phyloP scores from a whole-genome alignment of 2,113 vertebrate genomes.

The Chroicocephalus ridibundus region DNA sequence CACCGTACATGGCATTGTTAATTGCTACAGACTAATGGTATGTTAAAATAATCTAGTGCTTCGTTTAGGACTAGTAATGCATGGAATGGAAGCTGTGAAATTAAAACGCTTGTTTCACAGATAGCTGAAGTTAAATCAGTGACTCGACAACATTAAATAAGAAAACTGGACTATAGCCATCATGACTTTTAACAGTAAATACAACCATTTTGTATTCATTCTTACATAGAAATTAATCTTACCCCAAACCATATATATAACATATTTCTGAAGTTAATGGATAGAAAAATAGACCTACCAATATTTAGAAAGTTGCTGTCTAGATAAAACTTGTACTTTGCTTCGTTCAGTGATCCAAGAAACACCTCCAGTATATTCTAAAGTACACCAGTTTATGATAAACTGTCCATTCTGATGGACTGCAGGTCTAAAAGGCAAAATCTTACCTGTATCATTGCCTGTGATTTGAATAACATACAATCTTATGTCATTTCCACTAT shows the following conservation, averaged over 20 bases:
- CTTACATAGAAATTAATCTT: not conserved
- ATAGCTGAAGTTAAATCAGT: slow-evolving; percentile 59
- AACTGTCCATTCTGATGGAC: slow-evolving; percentile 57
- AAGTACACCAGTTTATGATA: slow-evolving; percentile 38
- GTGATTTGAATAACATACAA: slow-evolving; percentile 80
- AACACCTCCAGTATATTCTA: slow-evolving; percentile 50
- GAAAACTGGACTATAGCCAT: not conserved
- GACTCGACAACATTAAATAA: slow-evolving; percentile 7
- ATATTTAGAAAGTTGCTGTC: slow-evolving; percentile 17
- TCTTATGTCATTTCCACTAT: slow-evolving; percentile 70
- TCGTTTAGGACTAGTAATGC: slow-evolving; percentile 72
- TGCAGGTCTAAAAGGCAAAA: slow-evolving; percentile 63
- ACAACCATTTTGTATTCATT: not conserved
- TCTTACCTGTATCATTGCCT: slow-evolving; percentile 89
- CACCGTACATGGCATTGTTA: slow-evolving; percentile 73
- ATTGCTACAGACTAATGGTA: slow-evolving; percentile 78
- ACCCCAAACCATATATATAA: not conserved
- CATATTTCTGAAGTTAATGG: not conserved
- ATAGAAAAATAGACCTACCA: slow-evolving; percentile 33
- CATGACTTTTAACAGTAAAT: not conserved
- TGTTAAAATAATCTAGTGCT: slow-evolving; percentile 75
- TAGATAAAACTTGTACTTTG: slow-evolving; percentile 41
- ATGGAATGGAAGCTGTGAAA: slow-evolving; percentile 78
- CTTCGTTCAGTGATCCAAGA: slow-evolving; percentile 65
- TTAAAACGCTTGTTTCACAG: slow-evolving; percentile 74